A percentile compares a stretch with the other conserved stretches of the same genome.
Evolutionary conservation across 2,888 invertebrate genomes (phyloP).

Genomic region (Beris chalybata): DNA sequence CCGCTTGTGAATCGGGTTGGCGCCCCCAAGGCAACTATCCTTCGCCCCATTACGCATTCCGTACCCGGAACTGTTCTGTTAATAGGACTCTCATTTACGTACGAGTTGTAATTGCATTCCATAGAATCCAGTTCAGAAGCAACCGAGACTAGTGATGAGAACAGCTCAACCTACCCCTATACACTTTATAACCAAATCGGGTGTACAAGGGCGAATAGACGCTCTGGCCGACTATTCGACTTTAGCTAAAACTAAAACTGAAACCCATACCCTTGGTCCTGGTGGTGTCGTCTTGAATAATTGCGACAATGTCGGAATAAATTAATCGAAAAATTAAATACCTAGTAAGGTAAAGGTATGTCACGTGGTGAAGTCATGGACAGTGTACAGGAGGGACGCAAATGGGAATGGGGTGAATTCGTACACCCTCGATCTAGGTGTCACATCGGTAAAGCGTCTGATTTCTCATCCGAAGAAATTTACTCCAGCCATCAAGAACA

Average conservation of each 20-base stretch:
- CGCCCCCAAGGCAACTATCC: neutral
- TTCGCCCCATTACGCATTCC: constrained; percentile 21
- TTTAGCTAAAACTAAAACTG: no score
- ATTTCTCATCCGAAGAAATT: no score
- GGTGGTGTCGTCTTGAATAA: constrained; percentile 1
- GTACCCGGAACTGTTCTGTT: constrained; percentile 1
- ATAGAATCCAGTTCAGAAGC: constrained; percentile 17
- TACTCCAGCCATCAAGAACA: no score
- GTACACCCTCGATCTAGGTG: no score
- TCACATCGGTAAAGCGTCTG: no score
- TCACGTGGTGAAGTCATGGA: no score
- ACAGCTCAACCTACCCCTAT: no score
- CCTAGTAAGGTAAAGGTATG: neutral
- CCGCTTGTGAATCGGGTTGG: neutral
- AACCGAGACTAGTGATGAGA: neutral
- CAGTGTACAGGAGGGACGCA: no score
- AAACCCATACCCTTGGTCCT: neutral
- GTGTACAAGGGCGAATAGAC: neutral
- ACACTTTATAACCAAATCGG: neutral
- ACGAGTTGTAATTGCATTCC: constrained; percentile 27
- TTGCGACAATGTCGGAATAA: constrained; percentile 5
- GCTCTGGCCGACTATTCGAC: no score
- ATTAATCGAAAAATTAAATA: constrained; percentile 3
- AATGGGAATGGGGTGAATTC: no score
- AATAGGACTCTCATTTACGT: constrained; percentile 28